These are phyloP conservation scores for Nezara viridula DNA, from an alignment of 2,888 invertebrate genomes.

Conservation along the genomic window DNA sequence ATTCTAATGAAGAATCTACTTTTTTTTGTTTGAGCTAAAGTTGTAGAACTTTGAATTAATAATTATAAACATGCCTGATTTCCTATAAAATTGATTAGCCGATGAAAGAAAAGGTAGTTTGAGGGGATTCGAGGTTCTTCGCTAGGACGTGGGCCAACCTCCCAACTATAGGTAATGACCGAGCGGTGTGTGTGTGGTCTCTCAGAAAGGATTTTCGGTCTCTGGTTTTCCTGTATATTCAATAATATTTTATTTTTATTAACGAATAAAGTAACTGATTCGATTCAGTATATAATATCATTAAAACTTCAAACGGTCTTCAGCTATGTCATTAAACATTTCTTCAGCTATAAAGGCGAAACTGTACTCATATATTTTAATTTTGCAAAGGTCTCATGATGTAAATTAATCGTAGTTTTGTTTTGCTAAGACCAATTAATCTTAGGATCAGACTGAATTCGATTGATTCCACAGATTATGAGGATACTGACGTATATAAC, in stretches of 20 bases:
- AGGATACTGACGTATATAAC: neutral
- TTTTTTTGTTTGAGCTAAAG: too few species aligned
- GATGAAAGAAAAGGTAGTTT: neutral
- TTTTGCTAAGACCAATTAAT: neutral
- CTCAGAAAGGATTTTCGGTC: neutral
- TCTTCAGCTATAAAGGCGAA: too few species aligned
- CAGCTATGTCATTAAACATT: too few species aligned
- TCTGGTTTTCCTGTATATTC: neutral
- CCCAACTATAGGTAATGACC: neutral
- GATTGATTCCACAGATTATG: neutral
- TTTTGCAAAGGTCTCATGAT: neutral
- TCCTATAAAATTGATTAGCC: too few species aligned
- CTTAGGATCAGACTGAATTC: neutral
- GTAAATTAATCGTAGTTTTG: neutral
- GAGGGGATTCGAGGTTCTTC: neutral
- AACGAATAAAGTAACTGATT: too few species aligned
- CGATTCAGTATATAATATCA: too few species aligned
- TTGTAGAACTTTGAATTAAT: too few species aligned
- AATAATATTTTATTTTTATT: too few species aligned
- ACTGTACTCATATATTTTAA: neutral
- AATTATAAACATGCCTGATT: too few species aligned
- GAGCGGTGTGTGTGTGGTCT: neutral
- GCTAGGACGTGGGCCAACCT: neutral
- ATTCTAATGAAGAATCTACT: too few species aligned
- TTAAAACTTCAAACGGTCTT: too few species aligned